Conservation (phyloP, 2,113 vertebrate species). For the Holacanthus passer region DNA sequence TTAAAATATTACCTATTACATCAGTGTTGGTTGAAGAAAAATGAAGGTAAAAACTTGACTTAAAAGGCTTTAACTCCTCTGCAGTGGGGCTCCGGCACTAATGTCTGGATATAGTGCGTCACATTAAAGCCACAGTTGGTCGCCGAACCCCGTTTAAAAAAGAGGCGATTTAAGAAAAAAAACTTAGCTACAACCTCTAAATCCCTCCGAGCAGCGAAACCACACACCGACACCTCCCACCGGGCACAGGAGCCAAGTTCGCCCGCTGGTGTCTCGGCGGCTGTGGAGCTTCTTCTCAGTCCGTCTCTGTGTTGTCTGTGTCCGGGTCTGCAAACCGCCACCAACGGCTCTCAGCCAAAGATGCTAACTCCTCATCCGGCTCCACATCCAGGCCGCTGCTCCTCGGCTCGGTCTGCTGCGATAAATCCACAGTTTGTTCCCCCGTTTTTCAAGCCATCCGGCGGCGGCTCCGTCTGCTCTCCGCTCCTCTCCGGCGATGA, state of each 20-base stretch:
- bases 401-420: background rate
- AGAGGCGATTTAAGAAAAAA: constrained; percentile 45
- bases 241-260: constrained; percentile 66
- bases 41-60: constrained; percentile 47
- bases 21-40: constrained; percentile 40
- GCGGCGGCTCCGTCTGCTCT: constrained; percentile 43
- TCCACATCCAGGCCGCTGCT: background rate
- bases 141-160: constrained; percentile 5
- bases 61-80: constrained; percentile 48
- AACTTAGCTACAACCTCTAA: background rate
- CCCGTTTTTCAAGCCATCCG: constrained; percentile 40
- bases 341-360: constrained; percentile 21
- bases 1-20: constrained; percentile 65
- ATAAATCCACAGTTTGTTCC: constrained; percentile 54
- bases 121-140: constrained; percentile 78
- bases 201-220: constrained; percentile 27
- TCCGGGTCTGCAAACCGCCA: constrained; percentile 42
- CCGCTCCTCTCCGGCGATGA: constrained; percentile 69
- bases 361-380: constrained; percentile 25
- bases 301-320: constrained; percentile 44
- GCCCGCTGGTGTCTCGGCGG: constrained; percentile 55
- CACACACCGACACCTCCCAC: constrained; percentile 67
- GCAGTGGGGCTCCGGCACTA: constrained; percentile 66
- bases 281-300: constrained; percentile 55
- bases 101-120: constrained; percentile 73